A percentile compares a stretch with the other conserved stretches of the same genome.
These are phyloP conservation scores for Athrips mouffetella DNA, from an alignment of 2,888 invertebrate species.

Conservation along the genomic window DNA sequence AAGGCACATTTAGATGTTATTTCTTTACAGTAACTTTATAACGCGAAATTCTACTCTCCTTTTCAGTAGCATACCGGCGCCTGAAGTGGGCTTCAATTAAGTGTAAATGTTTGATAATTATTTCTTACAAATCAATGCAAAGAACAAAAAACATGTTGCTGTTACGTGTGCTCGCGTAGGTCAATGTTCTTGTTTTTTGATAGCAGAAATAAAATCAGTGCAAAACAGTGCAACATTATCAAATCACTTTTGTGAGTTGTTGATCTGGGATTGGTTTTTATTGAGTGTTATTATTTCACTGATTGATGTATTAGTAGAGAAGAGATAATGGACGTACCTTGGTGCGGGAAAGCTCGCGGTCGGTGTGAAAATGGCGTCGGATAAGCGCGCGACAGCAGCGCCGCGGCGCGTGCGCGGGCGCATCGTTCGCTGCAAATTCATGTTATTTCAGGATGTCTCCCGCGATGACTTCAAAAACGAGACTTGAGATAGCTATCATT, in stretches of 20 bases:
- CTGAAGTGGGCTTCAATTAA: conserved; percentile 33
- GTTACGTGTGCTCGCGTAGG: conserved; percentile 70
- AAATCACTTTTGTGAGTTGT: too few species aligned
- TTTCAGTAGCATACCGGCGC: conserved; percentile 29
- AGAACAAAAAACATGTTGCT: conserved; percentile 74
- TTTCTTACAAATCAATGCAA: conserved; percentile 53
- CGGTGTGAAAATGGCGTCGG: conserved; percentile 75
- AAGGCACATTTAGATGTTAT: conserved; percentile 67
- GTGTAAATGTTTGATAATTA: conserved; percentile 38
- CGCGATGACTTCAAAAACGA: conserved; percentile 70
- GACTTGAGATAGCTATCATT: conserved; percentile 21
- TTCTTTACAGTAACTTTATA: conserved; percentile 41
- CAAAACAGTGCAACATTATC: background rate
- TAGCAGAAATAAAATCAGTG: conserved; percentile 24
- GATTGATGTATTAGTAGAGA: conserved; percentile 27
- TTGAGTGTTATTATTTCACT: conserved; percentile 9
- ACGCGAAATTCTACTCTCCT: conserved; percentile 30
- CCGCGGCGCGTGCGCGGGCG: conserved; percentile 65
- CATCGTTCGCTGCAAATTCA: conserved; percentile 57
- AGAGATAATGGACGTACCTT: conserved; percentile 58
- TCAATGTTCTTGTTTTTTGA: conserved; percentile 64
- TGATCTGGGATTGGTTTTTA: background rate
- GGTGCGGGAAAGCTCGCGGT: conserved; percentile 70
- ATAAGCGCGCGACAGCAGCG: conserved; percentile 58
- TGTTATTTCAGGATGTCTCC: conserved; percentile 78